Evolutionary conservation across 2,888 invertebrate genomes (phyloP), one percentile per base, ranked within the genome.

Genomic region (Coenonympha glycerion): DNA sequence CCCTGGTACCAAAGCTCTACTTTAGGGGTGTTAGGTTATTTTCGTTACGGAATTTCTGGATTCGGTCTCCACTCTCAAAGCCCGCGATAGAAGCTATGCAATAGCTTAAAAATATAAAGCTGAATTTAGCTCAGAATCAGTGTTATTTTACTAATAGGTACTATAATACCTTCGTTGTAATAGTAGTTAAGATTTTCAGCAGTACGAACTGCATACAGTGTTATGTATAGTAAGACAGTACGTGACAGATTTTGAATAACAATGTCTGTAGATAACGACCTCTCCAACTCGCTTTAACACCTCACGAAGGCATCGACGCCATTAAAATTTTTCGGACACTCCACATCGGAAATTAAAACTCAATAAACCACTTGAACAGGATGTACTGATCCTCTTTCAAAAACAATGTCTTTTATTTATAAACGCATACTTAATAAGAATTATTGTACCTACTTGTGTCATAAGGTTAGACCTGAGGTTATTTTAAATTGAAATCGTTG

Each of bases 401-500:
- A 39, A 57, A 57, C 57, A 58, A 53, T 57, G 55, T 45, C n/a
- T 6, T 19, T 44, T 44, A 44, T 34, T 34, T 45, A 26, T 45
- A 34, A n/a, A n/a, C n/a, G n/a, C n/a, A n/a, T n/a, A n/a, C n/a
- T n/a, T n/a, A n/a, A n/a, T n/a, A n/a, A n/a, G n/a, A n/a, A n/a
- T n/a, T n/a, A n/a, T n/a, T 34, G 22, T 16, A 18, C 24, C 28
- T 54, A 42, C 49, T 57, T 47, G 51, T 57, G 53, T 52, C 48
- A 48, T 48, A 49, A 54, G 54, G 47, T 61, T 62, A 64, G 56
- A 58, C 58, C 62, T 60, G 59, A 64, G 62, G 60, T 61, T 67
- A 71, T 68, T 65, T 59, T 58, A 62, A 65, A 67, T 69, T 71
- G 58, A 59, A 64, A 65, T 62, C 61, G 51, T 56, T 45, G 34